Percentiles rank a stretch among this genome's conserved stretches.
Evolutionary conservation across 2,888 invertebrate species (phyloP).

Genomic region (Tiphia femorata): DNA sequence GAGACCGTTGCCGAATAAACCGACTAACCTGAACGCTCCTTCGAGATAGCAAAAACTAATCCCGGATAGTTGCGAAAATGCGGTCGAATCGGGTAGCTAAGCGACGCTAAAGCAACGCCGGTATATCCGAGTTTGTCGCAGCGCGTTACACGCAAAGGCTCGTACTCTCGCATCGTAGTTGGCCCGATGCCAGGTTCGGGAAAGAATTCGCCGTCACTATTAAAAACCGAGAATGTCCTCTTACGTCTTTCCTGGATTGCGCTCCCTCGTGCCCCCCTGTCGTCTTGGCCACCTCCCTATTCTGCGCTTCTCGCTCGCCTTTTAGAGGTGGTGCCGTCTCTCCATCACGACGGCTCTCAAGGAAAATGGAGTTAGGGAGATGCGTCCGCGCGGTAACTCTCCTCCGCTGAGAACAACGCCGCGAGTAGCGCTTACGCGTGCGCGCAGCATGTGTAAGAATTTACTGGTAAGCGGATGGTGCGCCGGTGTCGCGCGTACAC

Average conservation of each 20-base stretch:
- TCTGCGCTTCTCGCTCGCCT: neutral
- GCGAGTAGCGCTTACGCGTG: neutral
- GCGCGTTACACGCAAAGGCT: constrained; percentile 47
- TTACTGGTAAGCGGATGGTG: neutral
- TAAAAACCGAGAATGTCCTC: constrained; percentile 55
- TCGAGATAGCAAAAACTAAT: too few relatives aligned
- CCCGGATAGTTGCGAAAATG: too few relatives aligned
- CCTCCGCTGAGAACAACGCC: neutral
- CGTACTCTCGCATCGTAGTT: constrained; percentile 31
- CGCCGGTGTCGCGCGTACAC: neutral
- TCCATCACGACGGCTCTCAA: neutral
- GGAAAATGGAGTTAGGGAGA: neutral
- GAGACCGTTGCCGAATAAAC: too few relatives aligned
- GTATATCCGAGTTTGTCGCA: constrained; percentile 51
- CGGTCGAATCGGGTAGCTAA: constrained; percentile 28
- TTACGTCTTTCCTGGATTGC: constrained; percentile 40
- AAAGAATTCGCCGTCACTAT: constrained; percentile 51
- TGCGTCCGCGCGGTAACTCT: neutral
- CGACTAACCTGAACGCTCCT: too few relatives aligned
- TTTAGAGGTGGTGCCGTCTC: too few relatives aligned
- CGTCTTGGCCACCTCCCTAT: neutral
- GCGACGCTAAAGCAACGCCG: constrained; percentile 31
- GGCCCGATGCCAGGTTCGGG: constrained; percentile 52
- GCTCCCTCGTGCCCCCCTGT: too few relatives aligned
- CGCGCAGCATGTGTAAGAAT: neutral